Evolutionary conservation across 2,113 vertebrate genomes (phyloP), one percentile per base, ranked within the genome.

Genomic region (Passer montanus): DNA sequence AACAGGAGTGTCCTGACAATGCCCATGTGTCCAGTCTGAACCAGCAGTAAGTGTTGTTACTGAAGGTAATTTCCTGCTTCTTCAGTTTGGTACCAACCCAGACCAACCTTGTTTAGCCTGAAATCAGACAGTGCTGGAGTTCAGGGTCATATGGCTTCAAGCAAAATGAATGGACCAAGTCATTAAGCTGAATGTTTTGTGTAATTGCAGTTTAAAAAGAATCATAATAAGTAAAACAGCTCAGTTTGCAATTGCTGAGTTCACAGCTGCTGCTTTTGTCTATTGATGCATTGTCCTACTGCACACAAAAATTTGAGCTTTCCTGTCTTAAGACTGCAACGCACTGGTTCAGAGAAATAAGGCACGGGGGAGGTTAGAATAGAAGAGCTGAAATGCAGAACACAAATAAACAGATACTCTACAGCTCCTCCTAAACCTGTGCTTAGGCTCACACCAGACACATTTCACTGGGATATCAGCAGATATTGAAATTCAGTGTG

Each of bases 31-130:
- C 53, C 58, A 30, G 66, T 46, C 85, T 60, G 53, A 78, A 30
- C 18, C 58, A 72, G 56, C 60, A 59, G 13, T 15, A 44, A 60
- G 26, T 4, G 3, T 15, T 50, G 21, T 19, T 49, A n/a, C 41
- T 68, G 78, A 96, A 95, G 72, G 94, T 93, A 26, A 85, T 85
- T 91, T 91, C 87, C 85, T 89, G 20, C 59, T 91, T 70, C 81
- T 37, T 87, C 82, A 59, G 30, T n/a, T 81, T 67, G 39, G 52
- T 50, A 77, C 39, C 5, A 3, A 78, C 47, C 17, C 46, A 79
- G 53, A 90, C 11, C 49, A 56, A 52, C 44, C 56, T 79, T 85
- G 58, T 87, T 96, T 68, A 93, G 67, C 10, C 79, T 73, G 31
- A 87, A 91, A 73, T 69, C 78, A 83, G 78, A 78, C 58, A 47